Evolutionary conservation across 2,113 vertebrate genomes (phyloP).

Genomic region (Rhombomys opimus): DNA sequence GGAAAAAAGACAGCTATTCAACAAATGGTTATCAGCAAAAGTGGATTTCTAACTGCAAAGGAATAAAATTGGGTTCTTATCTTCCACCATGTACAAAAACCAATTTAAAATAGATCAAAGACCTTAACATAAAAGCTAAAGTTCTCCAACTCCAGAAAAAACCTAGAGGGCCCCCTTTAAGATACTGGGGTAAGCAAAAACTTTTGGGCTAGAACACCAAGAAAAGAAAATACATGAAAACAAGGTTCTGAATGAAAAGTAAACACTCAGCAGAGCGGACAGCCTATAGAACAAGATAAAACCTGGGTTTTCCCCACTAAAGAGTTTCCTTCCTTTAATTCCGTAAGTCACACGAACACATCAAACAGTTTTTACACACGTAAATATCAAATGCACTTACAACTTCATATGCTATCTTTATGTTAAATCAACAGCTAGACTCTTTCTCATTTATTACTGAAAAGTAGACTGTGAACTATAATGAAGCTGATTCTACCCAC

Average conservation of each 20-base stretch:
- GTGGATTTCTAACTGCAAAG: not conserved
- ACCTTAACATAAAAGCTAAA: not conserved
- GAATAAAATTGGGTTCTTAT: not conserved
- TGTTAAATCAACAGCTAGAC: constrained; percentile 19
- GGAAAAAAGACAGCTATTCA: not conserved
- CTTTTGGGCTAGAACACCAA: not conserved
- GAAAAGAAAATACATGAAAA: not conserved
- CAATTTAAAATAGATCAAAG: not conserved
- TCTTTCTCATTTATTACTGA: constrained; percentile 36
- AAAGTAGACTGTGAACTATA: constrained; percentile 13
- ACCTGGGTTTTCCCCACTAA: not conserved
- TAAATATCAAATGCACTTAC: constrained; percentile 35
- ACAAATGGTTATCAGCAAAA: not conserved
- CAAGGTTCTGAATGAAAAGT: not conserved
- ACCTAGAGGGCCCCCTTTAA: not conserved
- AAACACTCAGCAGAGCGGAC: not conserved
- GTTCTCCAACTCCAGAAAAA: not conserved
- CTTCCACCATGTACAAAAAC: not conserved
- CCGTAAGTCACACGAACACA: constrained; percentile 21
- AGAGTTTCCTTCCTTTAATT: not conserved
- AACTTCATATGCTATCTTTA: constrained; percentile 42
- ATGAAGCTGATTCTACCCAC: constrained; percentile 49
- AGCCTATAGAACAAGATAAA: not conserved
- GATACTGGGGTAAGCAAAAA: not conserved
- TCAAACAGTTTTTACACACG: not conserved